Conservation (phyloP, 2,888 invertebrate species). For the Agrotis ipsilon region DNA sequence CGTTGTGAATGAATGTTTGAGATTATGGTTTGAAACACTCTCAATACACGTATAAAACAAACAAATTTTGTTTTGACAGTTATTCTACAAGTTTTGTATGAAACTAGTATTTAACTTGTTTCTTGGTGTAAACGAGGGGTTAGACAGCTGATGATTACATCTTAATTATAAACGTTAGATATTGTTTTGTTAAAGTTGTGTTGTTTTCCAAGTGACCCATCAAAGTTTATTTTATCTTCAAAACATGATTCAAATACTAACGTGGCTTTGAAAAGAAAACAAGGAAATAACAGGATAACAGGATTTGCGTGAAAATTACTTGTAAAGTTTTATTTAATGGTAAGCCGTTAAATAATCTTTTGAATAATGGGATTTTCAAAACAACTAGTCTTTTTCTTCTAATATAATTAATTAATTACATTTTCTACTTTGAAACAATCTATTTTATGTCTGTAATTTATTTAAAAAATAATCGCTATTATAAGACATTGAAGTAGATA, state of each 20-base stretch:
- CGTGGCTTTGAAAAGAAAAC: conserved; percentile 8
- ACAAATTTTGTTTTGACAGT: too few relatives aligned
- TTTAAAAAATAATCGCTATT: too few relatives aligned
- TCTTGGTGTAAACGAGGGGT: too few relatives aligned
- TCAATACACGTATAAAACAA: too few relatives aligned
- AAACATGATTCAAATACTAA: not conserved
- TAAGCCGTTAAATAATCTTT: not conserved
- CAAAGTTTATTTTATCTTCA: conserved; percentile 2
- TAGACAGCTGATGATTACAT: too few relatives aligned
- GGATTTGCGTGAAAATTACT: conserved; percentile 11
- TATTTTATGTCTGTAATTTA: not conserved
- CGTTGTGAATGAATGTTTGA: too few relatives aligned
- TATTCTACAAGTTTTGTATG: too few relatives aligned
- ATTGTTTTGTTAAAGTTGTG: too few relatives aligned
- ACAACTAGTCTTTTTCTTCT: not conserved
- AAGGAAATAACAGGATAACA: conserved; percentile 1
- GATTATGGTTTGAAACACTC: too few relatives aligned
- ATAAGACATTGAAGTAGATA: not conserved
- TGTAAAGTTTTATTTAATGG: not conserved
- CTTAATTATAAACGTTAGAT: too few relatives aligned
- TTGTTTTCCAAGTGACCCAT: not conserved
- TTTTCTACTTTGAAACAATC: not conserved
- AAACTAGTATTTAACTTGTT: too few relatives aligned
- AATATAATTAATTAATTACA: too few relatives aligned
- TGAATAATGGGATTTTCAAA: not conserved